These are phyloP conservation scores for Siniperca undulata DNA, from an alignment of 2,797 vertebrate species.

Conservation along the genomic window DNA sequence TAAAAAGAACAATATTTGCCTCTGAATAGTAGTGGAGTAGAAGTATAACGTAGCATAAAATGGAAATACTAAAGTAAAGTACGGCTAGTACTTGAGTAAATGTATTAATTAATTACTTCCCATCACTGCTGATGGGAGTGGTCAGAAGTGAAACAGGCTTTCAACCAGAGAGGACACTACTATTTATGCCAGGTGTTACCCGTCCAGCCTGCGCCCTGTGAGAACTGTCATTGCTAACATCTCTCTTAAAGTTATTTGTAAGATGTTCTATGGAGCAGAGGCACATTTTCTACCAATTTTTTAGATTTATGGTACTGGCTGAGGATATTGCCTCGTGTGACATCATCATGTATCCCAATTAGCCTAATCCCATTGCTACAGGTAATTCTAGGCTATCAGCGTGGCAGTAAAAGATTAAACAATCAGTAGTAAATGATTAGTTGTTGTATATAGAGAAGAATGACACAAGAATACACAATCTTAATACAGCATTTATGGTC, in stretches of 20 bases:
- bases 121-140: no score
- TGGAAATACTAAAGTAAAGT: no score
- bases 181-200: not conserved
- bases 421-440: not conserved
- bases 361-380: constrained; percentile 9
- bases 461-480: constrained; percentile 24
- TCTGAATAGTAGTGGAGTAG: no score
- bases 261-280: not conserved
- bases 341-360: not conserved
- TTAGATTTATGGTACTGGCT: not conserved
- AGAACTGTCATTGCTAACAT: not conserved
- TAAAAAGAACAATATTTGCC: no score
- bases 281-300: not conserved
- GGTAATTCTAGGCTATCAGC: not conserved
- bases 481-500: constrained; percentile 62
- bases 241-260: not conserved
- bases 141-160: not conserved
- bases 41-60: no score
- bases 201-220: not conserved
- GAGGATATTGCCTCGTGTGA: not conserved
- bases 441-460: not conserved
- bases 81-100: no score
- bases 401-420: not conserved
- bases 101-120: no score
- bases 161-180: no score